Conservation (phyloP, 2,888 invertebrate genomes). For the Macrophya alboannulata region DNA sequence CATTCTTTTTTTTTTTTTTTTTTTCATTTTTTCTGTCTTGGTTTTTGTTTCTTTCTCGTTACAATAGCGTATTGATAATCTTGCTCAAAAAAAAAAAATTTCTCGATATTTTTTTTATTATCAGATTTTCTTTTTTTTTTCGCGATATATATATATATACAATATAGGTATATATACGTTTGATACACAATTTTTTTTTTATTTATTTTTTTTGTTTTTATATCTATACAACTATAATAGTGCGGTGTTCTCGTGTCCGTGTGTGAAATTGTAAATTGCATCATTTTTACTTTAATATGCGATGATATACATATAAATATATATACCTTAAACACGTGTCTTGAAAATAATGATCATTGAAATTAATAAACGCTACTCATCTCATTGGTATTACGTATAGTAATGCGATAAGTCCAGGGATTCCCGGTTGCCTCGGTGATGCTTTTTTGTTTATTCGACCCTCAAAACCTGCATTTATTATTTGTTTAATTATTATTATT, state of each 20-base stretch:
- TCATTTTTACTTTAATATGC: neutral
- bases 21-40: neutral
- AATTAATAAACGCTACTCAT: slow-evolving; percentile 25
- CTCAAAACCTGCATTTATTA: slow-evolving; percentile 3
- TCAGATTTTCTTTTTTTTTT: neutral
- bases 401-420: slow-evolving; percentile 41
- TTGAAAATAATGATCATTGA: neutral
- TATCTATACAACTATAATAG: neutral
- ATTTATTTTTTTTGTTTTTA: neutral
- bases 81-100: neutral
- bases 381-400: slow-evolving; percentile 18
- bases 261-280: slow-evolving; percentile 35
- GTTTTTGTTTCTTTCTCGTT: too few relatives aligned
- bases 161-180: neutral
- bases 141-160: neutral
- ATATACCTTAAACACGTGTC: neutral
- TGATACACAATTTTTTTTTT: too few relatives aligned
- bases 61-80: neutral
- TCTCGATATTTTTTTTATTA: neutral
- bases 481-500: neutral
- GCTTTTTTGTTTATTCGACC: slow-evolving; percentile 33
- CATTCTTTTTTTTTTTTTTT: neutral
- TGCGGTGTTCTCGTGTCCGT: slow-evolving; percentile 27
- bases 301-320: too few relatives aligned
- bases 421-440: slow-evolving; percentile 38